A percentile compares a stretch with the other conserved stretches of the same genome.
Evolutionary conservation across 2,113 vertebrate genomes (phyloP).

Genomic region (Ochotona curzoniae): DNA sequence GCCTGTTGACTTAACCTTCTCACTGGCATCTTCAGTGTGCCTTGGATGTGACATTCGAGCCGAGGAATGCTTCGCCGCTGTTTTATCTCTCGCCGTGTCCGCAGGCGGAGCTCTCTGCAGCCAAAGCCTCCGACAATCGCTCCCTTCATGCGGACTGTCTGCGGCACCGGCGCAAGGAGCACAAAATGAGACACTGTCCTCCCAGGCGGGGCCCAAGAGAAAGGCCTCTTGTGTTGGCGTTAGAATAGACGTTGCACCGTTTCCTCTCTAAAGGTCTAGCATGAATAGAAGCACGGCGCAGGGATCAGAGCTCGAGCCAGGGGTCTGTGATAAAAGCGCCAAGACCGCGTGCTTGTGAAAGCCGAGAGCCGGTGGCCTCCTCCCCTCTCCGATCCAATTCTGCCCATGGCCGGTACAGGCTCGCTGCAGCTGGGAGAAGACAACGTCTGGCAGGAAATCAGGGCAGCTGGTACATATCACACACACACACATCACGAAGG

Average conservation of each 20-base stretch:
- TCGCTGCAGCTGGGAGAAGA: background rate
- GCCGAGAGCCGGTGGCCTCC: background rate
- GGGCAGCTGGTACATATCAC: background rate
- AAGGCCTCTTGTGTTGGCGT: constrained; percentile 53
- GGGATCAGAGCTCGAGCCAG: background rate
- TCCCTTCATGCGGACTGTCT: background rate
- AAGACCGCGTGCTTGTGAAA: background rate
- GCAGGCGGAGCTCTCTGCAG: background rate
- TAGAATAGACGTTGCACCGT: constrained; percentile 10
- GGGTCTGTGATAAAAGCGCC: background rate
- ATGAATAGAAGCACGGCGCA: background rate
- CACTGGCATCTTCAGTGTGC: background rate
- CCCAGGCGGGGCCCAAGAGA: background rate
- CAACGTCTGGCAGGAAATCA: accelerated
- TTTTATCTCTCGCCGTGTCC: constrained; percentile 1
- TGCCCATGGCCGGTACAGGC: accelerated
- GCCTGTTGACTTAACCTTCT: constrained; percentile 68
- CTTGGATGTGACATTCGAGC: constrained; percentile 44
- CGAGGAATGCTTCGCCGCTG: background rate
- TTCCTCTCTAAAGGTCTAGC: constrained; percentile 26
- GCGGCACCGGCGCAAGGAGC: background rate
- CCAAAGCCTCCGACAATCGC: background rate
- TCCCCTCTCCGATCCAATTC: background rate
- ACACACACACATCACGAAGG: background rate
- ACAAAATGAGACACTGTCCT: constrained; percentile 4